phyloP scores from a whole-genome alignment of 2,888 invertebrate species.

The Phyllotreta striolata region DNA sequence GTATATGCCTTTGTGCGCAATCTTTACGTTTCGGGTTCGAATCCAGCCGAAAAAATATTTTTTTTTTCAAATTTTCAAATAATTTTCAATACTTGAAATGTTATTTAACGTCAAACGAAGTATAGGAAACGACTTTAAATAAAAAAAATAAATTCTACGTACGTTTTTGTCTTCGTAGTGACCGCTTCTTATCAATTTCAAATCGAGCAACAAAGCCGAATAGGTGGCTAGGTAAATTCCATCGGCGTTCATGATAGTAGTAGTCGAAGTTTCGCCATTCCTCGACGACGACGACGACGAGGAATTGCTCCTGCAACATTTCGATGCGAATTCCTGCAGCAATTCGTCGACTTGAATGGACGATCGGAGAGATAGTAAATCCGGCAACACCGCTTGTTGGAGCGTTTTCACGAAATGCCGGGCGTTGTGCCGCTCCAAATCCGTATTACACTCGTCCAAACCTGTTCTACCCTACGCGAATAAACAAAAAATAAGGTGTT shows the following conservation, averaged over 20 bases:
- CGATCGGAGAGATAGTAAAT: slow-evolving; percentile 76
- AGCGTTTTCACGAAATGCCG: slow-evolving; percentile 82
- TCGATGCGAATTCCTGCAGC: slow-evolving; percentile 90
- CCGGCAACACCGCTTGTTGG: slow-evolving; percentile 77
- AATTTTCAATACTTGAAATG: too few relatives aligned
- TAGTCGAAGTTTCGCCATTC: slow-evolving; percentile 68
- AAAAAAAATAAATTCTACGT: slow-evolving; percentile 10
- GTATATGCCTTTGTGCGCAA: too few relatives aligned
- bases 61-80: too few relatives aligned
- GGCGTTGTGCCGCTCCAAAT: slow-evolving; percentile 87
- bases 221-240: slow-evolving; percentile 93
- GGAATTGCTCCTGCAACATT: slow-evolving; percentile 85
- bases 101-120: too few relatives aligned
- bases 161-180: slow-evolving; percentile 68
- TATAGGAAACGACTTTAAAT: background rate
- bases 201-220: slow-evolving; percentile 81
- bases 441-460: slow-evolving; percentile 74
- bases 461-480: slow-evolving; percentile 61
- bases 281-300: too few relatives aligned
- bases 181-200: slow-evolving; percentile 78
- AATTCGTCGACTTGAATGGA: slow-evolving; percentile 91
- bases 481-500: too few relatives aligned
- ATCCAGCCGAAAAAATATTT: too few relatives aligned
- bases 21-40: too few relatives aligned
- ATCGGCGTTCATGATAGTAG: slow-evolving; percentile 91